Evolutionary conservation across 2,113 vertebrate genomes (phyloP).

Genomic region (Regulus satrapa): DNA sequence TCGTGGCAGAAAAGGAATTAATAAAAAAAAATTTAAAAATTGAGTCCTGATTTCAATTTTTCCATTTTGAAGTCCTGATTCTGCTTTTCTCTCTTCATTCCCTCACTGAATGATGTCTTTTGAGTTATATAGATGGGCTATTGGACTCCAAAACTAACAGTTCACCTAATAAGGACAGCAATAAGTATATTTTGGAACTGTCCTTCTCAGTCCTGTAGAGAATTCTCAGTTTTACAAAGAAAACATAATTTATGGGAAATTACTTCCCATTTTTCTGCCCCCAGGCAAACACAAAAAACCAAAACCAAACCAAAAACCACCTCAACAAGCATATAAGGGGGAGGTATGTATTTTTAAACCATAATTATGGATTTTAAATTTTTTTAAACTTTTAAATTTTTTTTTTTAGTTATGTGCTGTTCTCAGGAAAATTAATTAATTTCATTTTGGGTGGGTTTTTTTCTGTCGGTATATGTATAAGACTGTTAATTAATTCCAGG

Average conservation of each 20-base stretch:
- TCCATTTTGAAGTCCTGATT: neutral
- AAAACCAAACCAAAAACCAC: no score
- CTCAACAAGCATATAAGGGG: rapidly evolving
- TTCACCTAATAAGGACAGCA: neutral
- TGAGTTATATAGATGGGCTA: neutral
- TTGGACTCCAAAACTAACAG: neutral
- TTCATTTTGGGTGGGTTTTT: neutral
- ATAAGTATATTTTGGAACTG: neutral
- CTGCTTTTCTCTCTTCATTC: neutral
- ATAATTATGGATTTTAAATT: neutral
- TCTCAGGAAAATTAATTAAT: neutral
- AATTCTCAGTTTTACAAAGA: neutral
- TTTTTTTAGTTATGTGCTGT: neutral
- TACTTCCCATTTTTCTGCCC: neutral
- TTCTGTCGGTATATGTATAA: neutral
- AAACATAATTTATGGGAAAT: neutral
- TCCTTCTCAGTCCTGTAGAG: neutral
- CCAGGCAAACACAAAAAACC: neutral
- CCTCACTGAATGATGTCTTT: neutral
- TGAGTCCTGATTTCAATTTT: no score
- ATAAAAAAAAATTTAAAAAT: neutral
- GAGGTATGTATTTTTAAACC: neutral
- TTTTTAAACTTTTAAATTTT: neutral
- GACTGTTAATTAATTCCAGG: neutral
- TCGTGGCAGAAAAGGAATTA: neutral